phyloP scores from a whole-genome alignment of 2,113 vertebrate genomes.

The Rhinoderma darwinii region DNA sequence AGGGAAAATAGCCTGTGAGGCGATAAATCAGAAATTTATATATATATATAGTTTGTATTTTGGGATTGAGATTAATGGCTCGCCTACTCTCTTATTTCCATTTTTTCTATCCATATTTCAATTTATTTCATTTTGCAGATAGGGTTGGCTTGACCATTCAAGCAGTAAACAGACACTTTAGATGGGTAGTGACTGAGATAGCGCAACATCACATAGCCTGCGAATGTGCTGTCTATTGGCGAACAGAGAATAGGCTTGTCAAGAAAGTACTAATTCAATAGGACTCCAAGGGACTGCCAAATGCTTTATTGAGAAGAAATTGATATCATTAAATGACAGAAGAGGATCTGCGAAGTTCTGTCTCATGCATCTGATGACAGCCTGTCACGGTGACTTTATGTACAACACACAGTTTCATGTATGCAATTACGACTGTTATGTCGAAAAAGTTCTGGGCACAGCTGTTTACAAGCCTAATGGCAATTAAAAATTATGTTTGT shows the following conservation, averaged over 20 bases:
- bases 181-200: slow-evolving; percentile 55
- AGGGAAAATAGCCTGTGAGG: slow-evolving; percentile 56
- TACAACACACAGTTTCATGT: background rate
- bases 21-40: slow-evolving; percentile 59
- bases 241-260: slow-evolving; percentile 57
- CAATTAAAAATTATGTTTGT: slow-evolving; percentile 51
- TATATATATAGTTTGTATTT: slow-evolving; percentile 55
- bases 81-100: slow-evolving; percentile 27
- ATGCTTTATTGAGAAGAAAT: slow-evolving; percentile 42
- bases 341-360: slow-evolving; percentile 9
- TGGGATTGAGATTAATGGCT: slow-evolving; percentile 58
- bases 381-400: slow-evolving; percentile 12
- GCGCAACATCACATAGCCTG: slow-evolving; percentile 53
- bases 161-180: slow-evolving; percentile 61
- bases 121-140: slow-evolving; percentile 61
- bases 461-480: slow-evolving; percentile 40
- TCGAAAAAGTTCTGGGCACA: slow-evolving; percentile 15
- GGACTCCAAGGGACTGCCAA: slow-evolving; percentile 29
- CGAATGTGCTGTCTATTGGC: slow-evolving; percentile 44
- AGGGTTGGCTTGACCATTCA: slow-evolving; percentile 53
- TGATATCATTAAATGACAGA: slow-evolving; percentile 30
- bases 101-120: slow-evolving; percentile 41
- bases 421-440: slow-evolving; percentile 29
- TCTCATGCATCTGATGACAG: slow-evolving; percentile 16
- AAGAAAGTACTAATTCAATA: slow-evolving; percentile 56